These are phyloP conservation scores for Paralvinella palmiformis DNA, from an alignment of 1,140 invertebrate genomes.

Conservation along the genomic window DNA sequence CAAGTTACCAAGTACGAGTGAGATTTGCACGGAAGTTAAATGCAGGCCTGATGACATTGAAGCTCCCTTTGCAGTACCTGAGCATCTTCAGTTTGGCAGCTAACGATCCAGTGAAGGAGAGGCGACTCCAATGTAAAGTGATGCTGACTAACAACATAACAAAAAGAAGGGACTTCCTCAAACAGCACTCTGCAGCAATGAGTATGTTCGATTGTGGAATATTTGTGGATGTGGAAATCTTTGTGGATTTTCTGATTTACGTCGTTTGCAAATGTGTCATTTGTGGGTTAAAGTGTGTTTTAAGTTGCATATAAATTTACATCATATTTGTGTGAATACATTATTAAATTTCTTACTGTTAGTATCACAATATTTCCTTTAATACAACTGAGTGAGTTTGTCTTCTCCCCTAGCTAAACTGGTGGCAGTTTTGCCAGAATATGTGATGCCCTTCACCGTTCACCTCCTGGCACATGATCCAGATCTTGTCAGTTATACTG, in stretches of 20 bases:
- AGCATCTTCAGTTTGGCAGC: slow-evolving; percentile 84
- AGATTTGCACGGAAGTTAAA: slow-evolving; percentile 85
- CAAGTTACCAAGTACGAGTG: slow-evolving; percentile 83
- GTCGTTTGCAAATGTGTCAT: too few relatives aligned
- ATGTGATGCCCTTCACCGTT: slow-evolving; percentile 90
- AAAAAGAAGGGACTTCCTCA: slow-evolving; percentile 84
- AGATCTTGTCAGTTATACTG: slow-evolving; percentile 67
- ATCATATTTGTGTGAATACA: too few relatives aligned
- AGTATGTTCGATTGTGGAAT: too few relatives aligned
- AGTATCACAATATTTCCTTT: too few relatives aligned
- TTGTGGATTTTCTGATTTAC: too few relatives aligned
- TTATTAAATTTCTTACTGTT: too few relatives aligned
- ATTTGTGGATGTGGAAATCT: neutral
- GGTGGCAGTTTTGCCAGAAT: slow-evolving; percentile 67
- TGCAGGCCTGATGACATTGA: slow-evolving; percentile 66
- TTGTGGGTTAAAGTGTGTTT: too few relatives aligned
- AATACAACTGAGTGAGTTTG: neutral
- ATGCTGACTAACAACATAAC: slow-evolving; percentile 81
- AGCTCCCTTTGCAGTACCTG: slow-evolving; percentile 91
- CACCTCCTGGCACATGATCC: slow-evolving; percentile 88
- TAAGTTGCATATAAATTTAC: too few relatives aligned
- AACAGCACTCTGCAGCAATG: slow-evolving; percentile 48
- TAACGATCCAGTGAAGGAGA: slow-evolving; percentile 72
- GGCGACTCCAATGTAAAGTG: slow-evolving; percentile 63
- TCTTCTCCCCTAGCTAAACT: slow-evolving; percentile 30